These are phyloP conservation scores for Recurvirostra avosetta DNA, from an alignment of 2,113 vertebrate species.

Conservation along the genomic window DNA sequence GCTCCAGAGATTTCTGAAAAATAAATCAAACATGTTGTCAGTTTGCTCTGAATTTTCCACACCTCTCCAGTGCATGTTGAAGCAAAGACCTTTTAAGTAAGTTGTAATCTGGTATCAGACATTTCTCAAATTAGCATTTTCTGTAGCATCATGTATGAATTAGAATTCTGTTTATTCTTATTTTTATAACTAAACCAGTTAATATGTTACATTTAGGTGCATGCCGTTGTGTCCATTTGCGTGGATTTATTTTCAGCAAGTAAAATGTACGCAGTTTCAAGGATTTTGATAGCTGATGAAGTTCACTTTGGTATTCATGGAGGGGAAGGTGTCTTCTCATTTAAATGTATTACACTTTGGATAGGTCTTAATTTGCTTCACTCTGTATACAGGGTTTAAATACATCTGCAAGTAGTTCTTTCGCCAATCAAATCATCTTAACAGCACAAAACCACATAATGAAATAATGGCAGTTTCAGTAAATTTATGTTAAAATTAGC, in stretches of 20 bases:
- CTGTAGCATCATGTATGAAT: neutral
- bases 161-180: constrained; percentile 16
- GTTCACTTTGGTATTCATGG: neutral
- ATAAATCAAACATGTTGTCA: constrained; percentile 35
- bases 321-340: neutral
- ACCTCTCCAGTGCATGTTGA: neutral
- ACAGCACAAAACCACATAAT: neutral
- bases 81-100: constrained; percentile 3
- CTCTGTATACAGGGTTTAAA: neutral
- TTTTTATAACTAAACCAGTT: constrained; percentile 1
- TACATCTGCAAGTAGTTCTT: neutral
- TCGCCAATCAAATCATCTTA: neutral
- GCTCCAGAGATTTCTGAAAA: constrained; percentile 35
- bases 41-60: constrained; percentile 33
- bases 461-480: neutral
- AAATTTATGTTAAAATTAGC: neutral
- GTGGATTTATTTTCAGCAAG: constrained; percentile 33
- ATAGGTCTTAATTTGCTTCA: neutral
- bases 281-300: neutral
- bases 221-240: neutral
- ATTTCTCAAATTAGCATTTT: constrained; percentile 53
- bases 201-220: neutral
- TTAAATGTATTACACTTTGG: neutral
- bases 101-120: constrained; percentile 39
- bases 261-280: neutral